Evolutionary conservation across 2,797 vertebrate species (phyloP).

Genomic region (Leontopithecus rosalia): DNA sequence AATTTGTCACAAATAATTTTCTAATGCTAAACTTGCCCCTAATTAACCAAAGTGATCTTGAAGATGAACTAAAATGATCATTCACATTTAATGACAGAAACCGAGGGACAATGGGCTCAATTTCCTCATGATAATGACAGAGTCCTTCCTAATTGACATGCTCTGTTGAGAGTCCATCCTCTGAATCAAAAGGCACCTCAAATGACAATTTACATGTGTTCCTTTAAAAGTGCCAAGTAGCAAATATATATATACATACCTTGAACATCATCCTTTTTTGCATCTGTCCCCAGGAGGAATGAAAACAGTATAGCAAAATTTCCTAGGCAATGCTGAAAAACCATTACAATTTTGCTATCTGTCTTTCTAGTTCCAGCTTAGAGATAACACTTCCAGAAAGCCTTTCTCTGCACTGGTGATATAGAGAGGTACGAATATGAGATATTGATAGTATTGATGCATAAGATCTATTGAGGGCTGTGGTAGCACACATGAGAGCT

Average conservation of each 20-base stretch:
- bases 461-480: background rate
- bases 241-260: no score
- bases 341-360: background rate
- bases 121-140: background rate
- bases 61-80: background rate
- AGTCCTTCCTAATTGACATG: background rate
- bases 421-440: background rate
- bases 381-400: background rate
- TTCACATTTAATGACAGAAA: slow-evolving; percentile 11
- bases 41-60: background rate
- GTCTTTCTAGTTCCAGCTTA: background rate
- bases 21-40: background rate
- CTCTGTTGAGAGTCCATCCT: background rate
- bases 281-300: background rate
- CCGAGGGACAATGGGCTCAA: background rate
- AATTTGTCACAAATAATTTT: background rate
- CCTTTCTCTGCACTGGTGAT: background rate
- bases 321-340: background rate
- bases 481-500: background rate
- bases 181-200: background rate
- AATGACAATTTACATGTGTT: background rate
- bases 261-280: background rate
- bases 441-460: background rate
- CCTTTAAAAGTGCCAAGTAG: background rate
- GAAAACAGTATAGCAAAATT: background rate